Conservation (phyloP, 2,888 invertebrate genomes). For the Eledona agricola region DNA sequence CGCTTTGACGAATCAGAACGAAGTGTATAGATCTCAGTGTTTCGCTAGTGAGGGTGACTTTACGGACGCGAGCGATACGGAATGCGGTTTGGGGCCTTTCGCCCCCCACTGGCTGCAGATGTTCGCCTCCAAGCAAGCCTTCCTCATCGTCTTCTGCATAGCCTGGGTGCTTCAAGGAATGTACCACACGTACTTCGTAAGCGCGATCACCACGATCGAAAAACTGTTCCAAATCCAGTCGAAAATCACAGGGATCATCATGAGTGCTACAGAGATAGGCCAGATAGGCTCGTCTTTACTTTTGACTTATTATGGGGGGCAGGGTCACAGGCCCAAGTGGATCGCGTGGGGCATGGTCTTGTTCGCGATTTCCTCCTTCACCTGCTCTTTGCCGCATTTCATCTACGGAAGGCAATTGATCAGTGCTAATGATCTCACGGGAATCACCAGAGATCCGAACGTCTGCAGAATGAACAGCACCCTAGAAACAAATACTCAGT, state of each 20-base stretch:
- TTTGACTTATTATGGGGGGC: constrained; percentile 88
- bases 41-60: constrained; percentile 51
- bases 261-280: constrained; percentile 92
- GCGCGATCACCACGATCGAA: constrained; percentile 92
- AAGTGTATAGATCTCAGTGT: constrained; percentile 51
- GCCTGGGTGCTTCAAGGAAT: constrained; percentile 90
- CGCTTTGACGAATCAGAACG: constrained; percentile 53
- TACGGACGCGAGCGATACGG: constrained; percentile 65
- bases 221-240: constrained; percentile 92
- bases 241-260: constrained; percentile 87
- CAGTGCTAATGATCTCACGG: constrained; percentile 64
- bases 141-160: constrained; percentile 86
- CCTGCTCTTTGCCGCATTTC: constrained; percentile 88
- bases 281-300: constrained; percentile 90
- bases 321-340: constrained; percentile 92
- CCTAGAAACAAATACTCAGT: constrained; percentile 21
- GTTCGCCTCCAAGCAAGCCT: constrained; percentile 87
- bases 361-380: constrained; percentile 85
- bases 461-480: constrained; percentile 55
- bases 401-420: constrained; percentile 81
- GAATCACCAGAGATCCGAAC: constrained; percentile 59
- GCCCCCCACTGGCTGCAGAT: constrained; percentile 78
- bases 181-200: constrained; percentile 94
- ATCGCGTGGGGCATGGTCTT: constrained; percentile 92
- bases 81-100: constrained; percentile 84